Evolutionary conservation across 2,113 vertebrate genomes (phyloP).

Genomic region (Sturnira hondurensis): DNA sequence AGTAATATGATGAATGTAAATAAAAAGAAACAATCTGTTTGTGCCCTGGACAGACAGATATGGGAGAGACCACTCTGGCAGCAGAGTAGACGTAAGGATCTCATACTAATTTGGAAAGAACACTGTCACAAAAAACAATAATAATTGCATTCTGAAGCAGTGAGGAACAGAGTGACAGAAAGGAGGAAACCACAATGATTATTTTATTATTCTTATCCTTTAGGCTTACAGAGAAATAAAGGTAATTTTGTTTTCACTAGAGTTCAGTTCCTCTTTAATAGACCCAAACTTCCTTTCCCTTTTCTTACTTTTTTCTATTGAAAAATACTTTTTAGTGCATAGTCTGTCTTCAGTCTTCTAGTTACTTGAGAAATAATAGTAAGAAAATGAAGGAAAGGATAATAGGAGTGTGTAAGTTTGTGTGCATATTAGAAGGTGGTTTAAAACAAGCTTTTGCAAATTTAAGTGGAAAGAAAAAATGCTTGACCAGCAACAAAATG

Average conservation of each 20-base stretch:
- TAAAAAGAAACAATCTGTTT: background rate
- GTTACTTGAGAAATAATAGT: background rate
- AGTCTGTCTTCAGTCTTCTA: background rate
- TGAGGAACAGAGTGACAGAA: background rate
- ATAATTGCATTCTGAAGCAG: background rate
- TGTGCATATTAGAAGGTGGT: accelerated
- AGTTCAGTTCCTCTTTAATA: background rate
- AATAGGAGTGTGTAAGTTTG: background rate
- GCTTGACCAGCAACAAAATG: background rate
- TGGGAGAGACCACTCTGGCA: background rate
- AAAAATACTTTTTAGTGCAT: background rate
- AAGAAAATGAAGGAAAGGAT: background rate
- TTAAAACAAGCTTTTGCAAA: background rate
- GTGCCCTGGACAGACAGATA: background rate
- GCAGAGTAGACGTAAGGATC: background rate
- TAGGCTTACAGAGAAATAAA: background rate
- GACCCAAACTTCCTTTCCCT: background rate
- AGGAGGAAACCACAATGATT: background rate
- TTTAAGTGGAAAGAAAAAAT: background rate
- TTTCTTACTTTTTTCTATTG: background rate
- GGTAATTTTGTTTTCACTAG: background rate
- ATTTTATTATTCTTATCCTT: background rate
- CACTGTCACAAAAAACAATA: background rate
- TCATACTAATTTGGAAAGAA: background rate
- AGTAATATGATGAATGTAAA: background rate